Base-by-base conservation (phyloP, 2,113 vertebrate genomes). In the Centropus unirufus region DNA sequence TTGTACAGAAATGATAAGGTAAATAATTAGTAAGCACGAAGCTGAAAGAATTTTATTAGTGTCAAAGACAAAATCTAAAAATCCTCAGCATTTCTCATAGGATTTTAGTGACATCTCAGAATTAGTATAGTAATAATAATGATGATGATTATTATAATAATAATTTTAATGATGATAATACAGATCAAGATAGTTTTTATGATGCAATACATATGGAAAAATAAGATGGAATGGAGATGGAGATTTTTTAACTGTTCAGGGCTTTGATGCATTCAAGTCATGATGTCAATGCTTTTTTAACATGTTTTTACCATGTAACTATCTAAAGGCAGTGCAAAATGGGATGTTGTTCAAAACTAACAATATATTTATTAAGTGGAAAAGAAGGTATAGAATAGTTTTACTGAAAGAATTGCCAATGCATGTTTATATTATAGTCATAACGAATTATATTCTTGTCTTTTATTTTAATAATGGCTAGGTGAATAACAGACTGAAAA, bases 381-480 rank as follows among this genome's bases (percentile, higher is more conserved):
- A 94, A 94, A 80, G 40, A 88, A 89, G 76, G 87, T 92, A 84
- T n/a, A 92, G 76, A 93, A 83, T 75, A 36, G 54, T 89, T 87
- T 95, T 59, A 94, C 55, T 61, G 63, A 92, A 83, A 83, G 57
- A 96, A 79, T 97, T 97, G 88, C 58, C 90, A 57, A 34, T 88
- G 67, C 76, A 69, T 87, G 51, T 96, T 98, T 95, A 5, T 96
- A 96, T 94, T 97, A 96, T 97, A 96, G 93, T 93, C 92, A 91
- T 68, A 92, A 75, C 97, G 19, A 89, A 67, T 83, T 34, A 42
- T 40, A 10, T 39, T 42, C 1, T 62, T 83, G 91, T 95, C 20
- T 80, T 95, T 85, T 57, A 97, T 88, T 98, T 97, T 96, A 98
- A 98, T 98, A 97, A 95, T 96, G 78, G 77, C 89, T 95, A 55